phyloP scores from a whole-genome alignment of 2,888 invertebrate genomes.

The Harpagoxenus sublaevis region DNA sequence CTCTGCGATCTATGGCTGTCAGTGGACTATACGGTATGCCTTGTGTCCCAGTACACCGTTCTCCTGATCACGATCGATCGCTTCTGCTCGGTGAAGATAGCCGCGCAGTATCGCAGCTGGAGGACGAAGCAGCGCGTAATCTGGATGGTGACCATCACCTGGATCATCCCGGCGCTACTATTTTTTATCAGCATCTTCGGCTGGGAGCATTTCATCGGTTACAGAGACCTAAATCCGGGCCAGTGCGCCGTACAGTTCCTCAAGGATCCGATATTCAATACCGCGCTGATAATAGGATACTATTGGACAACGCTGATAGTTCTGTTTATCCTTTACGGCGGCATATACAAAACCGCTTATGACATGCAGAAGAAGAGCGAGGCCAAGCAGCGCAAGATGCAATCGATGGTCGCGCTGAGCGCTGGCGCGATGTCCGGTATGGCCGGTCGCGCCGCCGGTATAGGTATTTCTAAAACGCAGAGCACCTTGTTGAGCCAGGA shows the following conservation, averaged over 20 bases:
- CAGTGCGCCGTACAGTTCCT: conserved; percentile 99
- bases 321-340: conserved; percentile 97
- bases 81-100: conserved; percentile 99
- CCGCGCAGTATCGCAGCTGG: conserved; percentile 99
- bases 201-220: conserved; percentile 99
- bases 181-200: conserved; percentile 99
- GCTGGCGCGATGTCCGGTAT: conserved; percentile 96
- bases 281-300: conserved; percentile 97
- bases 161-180: conserved; percentile 98
- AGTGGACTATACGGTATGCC: conserved; percentile 99
- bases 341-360: conserved; percentile 98
- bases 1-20: conserved; percentile 99
- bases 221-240: conserved; percentile 94
- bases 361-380: conserved; percentile 99
- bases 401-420: conserved; percentile 96
- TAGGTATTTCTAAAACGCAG: conserved; percentile 93
- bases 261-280: conserved; percentile 98
- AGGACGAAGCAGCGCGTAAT: conserved; percentile 97
- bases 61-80: conserved; percentile 99
- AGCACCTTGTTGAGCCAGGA: conserved; percentile 90
- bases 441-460: conserved; percentile 95
- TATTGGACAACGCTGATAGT: conserved; percentile 99
- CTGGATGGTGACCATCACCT: conserved; percentile 98
- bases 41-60: conserved; percentile 99
- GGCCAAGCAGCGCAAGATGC: conserved; percentile 98